Evolutionary conservation across 2,113 vertebrate species (phyloP).

Genomic region (human): DNA sequence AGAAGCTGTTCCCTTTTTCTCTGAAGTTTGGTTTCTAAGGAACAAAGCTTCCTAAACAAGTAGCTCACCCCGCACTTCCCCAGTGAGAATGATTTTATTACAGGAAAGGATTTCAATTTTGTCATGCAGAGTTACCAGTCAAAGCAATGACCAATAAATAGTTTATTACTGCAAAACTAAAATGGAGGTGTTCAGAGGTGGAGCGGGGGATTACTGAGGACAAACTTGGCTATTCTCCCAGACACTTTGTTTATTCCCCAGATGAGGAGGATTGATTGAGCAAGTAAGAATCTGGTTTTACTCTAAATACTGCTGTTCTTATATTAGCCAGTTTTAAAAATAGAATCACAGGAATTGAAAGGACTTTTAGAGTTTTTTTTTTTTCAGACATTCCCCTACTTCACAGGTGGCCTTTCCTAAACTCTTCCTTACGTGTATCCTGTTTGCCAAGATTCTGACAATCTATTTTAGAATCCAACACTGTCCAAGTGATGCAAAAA

Average conservation of each 20-base stretch:
- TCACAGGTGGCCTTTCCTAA: background rate
- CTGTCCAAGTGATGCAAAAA: background rate
- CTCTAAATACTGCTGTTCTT: slow-evolving; percentile 37
- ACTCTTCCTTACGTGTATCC: background rate
- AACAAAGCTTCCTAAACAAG: background rate
- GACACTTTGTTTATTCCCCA: background rate
- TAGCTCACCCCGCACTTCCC: background rate
- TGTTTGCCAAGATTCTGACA: background rate
- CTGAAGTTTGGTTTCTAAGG: background rate
- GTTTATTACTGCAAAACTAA: background rate
- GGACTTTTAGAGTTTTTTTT: background rate
- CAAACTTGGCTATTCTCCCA: background rate
- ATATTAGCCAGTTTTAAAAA: background rate
- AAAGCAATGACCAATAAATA: background rate
- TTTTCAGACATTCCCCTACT: background rate
- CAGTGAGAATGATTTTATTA: background rate
- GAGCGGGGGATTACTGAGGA: background rate
- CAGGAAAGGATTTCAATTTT: background rate
- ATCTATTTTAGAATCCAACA: background rate
- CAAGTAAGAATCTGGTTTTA: slow-evolving; percentile 50
- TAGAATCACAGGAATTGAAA: slow-evolving; percentile 23
- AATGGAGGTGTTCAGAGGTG: background rate
- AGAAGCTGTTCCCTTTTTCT: background rate
- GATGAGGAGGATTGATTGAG: background rate
- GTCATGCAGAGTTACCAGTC: background rate